Percentiles rank a stretch among this genome's conserved stretches.
Conservation (phyloP, 2,888 invertebrate species). For the Amiota communis region DNA sequence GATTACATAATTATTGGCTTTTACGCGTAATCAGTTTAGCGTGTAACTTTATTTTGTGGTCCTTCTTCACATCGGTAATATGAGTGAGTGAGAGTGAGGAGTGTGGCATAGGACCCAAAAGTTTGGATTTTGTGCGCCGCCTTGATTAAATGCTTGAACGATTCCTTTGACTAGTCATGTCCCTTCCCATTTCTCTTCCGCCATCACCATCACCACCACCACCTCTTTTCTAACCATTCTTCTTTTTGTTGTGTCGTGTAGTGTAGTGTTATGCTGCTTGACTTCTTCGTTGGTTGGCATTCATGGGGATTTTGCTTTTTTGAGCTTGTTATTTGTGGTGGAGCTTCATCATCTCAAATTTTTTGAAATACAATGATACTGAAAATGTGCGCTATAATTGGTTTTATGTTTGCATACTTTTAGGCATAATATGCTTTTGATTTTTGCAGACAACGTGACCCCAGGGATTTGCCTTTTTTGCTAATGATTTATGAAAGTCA, state of each 20-base stretch:
- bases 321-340: no score
- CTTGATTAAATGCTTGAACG: constrained; percentile 54
- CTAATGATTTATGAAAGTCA: constrained; percentile 53
- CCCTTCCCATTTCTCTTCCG: neutral
- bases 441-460: constrained; percentile 51
- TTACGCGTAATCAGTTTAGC: constrained; percentile 50
- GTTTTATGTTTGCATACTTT: constrained; percentile 57
- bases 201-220: no score
- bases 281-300: no score
- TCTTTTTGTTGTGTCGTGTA: neutral
- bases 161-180: constrained; percentile 44
- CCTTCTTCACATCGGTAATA: neutral
- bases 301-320: no score
- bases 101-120: neutral
- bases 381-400: constrained; percentile 47
- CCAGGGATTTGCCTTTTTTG: constrained; percentile 37
- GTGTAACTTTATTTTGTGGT: constrained; percentile 42
- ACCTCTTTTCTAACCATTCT: no score
- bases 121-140: constrained; percentile 17
- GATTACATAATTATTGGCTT: constrained; percentile 55
- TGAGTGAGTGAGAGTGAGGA: constrained; percentile 29
- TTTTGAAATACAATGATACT: neutral
- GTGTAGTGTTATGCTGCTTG: neutral
- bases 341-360: no score
- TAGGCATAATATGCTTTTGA: constrained; percentile 53